Evolutionary conservation across 2,888 invertebrate species (phyloP).

Genomic region (Bruchidius siliquastri): DNA sequence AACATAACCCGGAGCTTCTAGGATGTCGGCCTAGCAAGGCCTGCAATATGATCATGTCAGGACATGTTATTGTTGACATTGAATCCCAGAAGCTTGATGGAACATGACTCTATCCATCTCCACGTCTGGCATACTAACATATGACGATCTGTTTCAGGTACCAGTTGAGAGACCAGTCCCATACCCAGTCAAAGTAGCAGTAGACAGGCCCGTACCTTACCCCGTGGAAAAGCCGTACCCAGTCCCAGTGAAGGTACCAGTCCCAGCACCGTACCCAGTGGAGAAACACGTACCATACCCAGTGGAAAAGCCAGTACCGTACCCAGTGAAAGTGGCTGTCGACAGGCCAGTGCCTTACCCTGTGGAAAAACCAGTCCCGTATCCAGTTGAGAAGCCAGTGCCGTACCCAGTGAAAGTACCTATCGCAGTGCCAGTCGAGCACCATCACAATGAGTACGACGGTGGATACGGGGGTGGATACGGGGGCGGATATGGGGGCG

Average conservation of each 20-base stretch:
- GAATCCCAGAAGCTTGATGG: no score
- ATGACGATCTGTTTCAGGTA: conserved; percentile 25
- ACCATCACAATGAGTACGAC: conserved; percentile 20
- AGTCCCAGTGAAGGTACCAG: conserved; percentile 60
- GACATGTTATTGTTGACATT: no score
- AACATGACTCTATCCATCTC: no score
- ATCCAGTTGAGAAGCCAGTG: conserved; percentile 58
- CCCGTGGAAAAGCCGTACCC: conserved; percentile 63
- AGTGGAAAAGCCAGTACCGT: conserved; percentile 57
- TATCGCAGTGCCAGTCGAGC: conserved; percentile 36
- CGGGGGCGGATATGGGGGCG: conserved; percentile 28
- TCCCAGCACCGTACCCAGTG: conserved; percentile 67
- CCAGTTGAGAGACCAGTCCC: conserved; percentile 67
- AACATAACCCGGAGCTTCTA: no score
- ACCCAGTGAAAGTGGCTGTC: conserved; percentile 56
- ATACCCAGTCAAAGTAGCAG: conserved; percentile 59
- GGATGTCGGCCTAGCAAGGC: no score
- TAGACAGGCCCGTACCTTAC: conserved; percentile 52
- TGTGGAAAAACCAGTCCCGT: conserved; percentile 61
- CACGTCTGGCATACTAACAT: no score
- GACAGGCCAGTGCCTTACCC: conserved; percentile 54
- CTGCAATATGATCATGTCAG: no score
- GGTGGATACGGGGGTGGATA: conserved; percentile 30
- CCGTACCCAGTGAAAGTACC: conserved; percentile 66
- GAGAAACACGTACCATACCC: conserved; percentile 59